Percentiles rank a stretch among this genome's conserved stretches.
Conservation (phyloP, 2,797 vertebrate species). For the Margarornis squamiger region DNA sequence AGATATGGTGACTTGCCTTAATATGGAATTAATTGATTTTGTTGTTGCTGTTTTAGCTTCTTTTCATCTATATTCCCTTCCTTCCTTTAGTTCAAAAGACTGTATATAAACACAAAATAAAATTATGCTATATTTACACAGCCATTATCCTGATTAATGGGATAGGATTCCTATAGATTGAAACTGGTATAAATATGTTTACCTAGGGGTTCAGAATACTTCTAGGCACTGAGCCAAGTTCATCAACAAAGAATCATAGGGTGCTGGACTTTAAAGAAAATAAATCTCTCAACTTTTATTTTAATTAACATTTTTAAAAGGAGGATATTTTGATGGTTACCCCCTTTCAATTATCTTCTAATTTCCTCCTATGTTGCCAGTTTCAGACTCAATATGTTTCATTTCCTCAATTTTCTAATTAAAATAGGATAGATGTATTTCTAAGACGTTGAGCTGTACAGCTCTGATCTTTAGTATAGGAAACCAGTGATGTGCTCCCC, state of each 20-base stretch:
- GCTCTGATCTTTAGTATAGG: neutral
- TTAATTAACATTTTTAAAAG: neutral
- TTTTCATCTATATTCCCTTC: neutral
- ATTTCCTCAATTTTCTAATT: neutral
- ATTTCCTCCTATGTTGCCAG: neutral
- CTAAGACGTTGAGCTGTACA: neutral
- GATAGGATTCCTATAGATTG: neutral
- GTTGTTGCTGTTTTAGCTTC: neutral
- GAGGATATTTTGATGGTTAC: neutral
- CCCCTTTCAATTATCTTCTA: neutral
- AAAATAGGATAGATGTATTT: neutral
- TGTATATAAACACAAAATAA: neutral
- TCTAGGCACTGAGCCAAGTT: neutral
- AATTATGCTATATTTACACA: neutral
- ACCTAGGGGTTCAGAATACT: neutral
- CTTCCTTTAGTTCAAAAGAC: neutral
- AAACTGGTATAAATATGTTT: neutral
- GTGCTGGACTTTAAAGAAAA: neutral
- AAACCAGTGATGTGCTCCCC: neutral
- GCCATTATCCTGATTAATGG: neutral
- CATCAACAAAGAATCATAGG: neutral
- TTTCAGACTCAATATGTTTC: neutral
- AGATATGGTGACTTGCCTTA: neutral
- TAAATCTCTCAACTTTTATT: neutral
- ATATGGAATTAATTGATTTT: neutral